phyloP scores from a whole-genome alignment of 2,113 vertebrate species.

The Dromaius novaehollandiae region DNA sequence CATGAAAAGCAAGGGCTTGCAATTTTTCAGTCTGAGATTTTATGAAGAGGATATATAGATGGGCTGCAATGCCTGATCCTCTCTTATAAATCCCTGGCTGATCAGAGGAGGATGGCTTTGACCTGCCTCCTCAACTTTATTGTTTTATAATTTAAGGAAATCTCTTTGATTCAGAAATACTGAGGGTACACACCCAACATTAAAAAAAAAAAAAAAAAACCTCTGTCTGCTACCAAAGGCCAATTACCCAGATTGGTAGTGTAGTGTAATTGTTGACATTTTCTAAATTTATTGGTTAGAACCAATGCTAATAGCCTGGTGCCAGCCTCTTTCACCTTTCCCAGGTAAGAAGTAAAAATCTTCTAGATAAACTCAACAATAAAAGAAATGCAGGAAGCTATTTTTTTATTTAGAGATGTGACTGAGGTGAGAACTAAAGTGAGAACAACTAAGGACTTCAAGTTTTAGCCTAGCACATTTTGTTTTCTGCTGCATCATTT shows the following conservation, averaged over 20 bases:
- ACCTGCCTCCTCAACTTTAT: not conserved
- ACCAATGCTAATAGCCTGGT: not conserved
- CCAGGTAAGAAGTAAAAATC: not conserved
- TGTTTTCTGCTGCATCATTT: slow-evolving; percentile 61
- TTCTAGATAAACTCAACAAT: not conserved
- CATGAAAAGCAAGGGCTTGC: not conserved
- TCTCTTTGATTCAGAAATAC: not conserved
- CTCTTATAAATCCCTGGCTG: not conserved
- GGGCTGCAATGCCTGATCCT: not conserved
- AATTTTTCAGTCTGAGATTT: not conserved
- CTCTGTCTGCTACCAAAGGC: not conserved
- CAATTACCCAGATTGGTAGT: not conserved
- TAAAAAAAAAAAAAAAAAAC: no score
- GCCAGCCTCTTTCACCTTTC: not conserved
- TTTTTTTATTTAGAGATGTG: not conserved
- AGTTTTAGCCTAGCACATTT: slow-evolving; percentile 7
- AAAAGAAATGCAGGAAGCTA: not conserved
- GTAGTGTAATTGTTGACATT: not conserved
- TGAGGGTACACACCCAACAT: not conserved
- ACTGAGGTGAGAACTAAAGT: not conserved
- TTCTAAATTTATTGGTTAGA: not conserved
- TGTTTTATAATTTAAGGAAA: not conserved
- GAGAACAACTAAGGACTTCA: not conserved
- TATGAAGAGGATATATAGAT: not conserved
- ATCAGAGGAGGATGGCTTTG: not conserved